Evolutionary conservation across 1,140 invertebrate genomes (phyloP).

Genomic region (Pomacea maculata): DNA sequence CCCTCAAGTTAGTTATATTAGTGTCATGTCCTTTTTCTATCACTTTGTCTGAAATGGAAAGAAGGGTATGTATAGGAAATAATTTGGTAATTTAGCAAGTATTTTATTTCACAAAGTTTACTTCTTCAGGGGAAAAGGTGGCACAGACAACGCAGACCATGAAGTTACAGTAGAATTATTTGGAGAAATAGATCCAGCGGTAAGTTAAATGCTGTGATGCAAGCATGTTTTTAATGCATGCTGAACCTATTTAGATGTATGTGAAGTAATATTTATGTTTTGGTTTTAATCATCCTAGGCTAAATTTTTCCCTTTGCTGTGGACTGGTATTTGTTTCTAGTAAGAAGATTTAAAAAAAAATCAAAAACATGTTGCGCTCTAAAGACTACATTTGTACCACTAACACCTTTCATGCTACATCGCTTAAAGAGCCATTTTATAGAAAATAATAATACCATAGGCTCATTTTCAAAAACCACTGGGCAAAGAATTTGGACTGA

Average conservation of each 20-base stretch:
- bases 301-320: not conserved
- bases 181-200: conserved; percentile 83
- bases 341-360: not conserved
- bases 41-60: not conserved
- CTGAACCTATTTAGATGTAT: not conserved
- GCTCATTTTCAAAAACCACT: too few species aligned
- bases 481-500: too few species aligned
- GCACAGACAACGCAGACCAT: conserved; percentile 84
- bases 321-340: not conserved
- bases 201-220: conserved; percentile 61
- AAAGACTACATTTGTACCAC: not conserved
- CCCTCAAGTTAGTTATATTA: too few species aligned
- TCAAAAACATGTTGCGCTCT: not conserved
- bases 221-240: too few species aligned
- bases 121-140: conserved; percentile 75
- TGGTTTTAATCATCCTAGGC: not conserved
- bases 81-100: not conserved
- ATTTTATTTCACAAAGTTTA: not conserved
- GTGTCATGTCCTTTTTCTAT: too few species aligned
- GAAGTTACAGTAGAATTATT: conserved; percentile 86
- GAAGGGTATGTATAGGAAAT: not conserved
- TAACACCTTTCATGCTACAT: not conserved
- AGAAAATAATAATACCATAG: too few species aligned
- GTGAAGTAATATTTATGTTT: not conserved
- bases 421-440: too few species aligned